Conservation (phyloP, 2,797 vertebrate species). For the Babyrousa celebensis region DNA sequence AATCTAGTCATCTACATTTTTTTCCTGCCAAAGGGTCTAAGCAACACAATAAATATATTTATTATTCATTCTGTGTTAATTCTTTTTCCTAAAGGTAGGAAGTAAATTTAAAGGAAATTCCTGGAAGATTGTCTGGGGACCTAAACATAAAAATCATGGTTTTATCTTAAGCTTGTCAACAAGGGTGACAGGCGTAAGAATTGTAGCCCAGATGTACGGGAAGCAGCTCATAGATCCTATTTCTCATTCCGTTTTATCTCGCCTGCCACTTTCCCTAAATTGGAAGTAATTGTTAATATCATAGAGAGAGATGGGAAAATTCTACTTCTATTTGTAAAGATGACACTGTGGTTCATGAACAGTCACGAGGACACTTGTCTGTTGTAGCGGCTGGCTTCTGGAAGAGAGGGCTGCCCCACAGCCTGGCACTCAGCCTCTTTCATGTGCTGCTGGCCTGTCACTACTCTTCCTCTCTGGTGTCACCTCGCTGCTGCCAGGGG, state of each 20-base stretch:
- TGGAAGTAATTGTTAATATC: slow-evolving; percentile 75
- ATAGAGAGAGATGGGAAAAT: neutral
- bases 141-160: slow-evolving; percentile 73
- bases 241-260: slow-evolving; percentile 62
- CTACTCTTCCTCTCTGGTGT: neutral
- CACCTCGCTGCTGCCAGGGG: neutral
- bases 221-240: slow-evolving; percentile 72
- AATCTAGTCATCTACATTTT: neutral
- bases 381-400: neutral
- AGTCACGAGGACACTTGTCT: neutral
- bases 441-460: neutral
- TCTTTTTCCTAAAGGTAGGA: slow-evolving; percentile 62
- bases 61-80: slow-evolving; percentile 71
- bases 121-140: slow-evolving; percentile 66
- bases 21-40: slow-evolving; percentile 28
- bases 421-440: neutral
- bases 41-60: slow-evolving; percentile 58
- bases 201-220: slow-evolving; percentile 73
- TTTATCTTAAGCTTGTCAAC: slow-evolving; percentile 82
- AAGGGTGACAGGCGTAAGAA: slow-evolving; percentile 74
- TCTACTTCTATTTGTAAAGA: slow-evolving; percentile 32
- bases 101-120: slow-evolving; percentile 77
- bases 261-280: slow-evolving; percentile 69
- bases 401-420: neutral
- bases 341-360: neutral